A percentile compares a stretch with the other conserved stretches of the same genome.
These are phyloP conservation scores for Sebastolobus altivelis DNA, from an alignment of 2,797 vertebrate genomes.

Conservation along the genomic window DNA sequence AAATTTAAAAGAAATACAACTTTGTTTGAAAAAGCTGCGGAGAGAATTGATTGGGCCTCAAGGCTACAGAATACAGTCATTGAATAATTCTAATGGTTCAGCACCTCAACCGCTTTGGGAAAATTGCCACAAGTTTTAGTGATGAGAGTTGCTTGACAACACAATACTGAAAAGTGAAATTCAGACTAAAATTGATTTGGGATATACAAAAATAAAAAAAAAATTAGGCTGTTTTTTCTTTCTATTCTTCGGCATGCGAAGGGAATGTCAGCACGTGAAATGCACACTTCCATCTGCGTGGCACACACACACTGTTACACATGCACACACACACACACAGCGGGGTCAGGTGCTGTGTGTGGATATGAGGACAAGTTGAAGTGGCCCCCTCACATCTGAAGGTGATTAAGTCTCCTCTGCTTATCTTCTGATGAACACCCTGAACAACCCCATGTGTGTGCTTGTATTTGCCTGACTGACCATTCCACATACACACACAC, in stretches of 20 bases:
- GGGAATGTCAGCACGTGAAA: slow-evolving; percentile 36
- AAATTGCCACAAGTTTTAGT: slow-evolving; percentile 51
- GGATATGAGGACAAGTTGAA: slow-evolving; percentile 79
- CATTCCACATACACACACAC: slow-evolving; percentile 44
- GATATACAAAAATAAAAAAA: background rate
- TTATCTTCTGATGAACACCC: slow-evolving; percentile 86
- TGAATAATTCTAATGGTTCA: slow-evolving; percentile 52
- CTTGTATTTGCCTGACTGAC: slow-evolving; percentile 55
- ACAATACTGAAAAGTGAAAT: slow-evolving; percentile 13
- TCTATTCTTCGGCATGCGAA: slow-evolving; percentile 13
- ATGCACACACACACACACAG: slow-evolving; percentile 33
- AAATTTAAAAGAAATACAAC: slow-evolving; percentile 44
- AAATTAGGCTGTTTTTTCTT: slow-evolving; percentile 1
- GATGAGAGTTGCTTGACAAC: slow-evolving; percentile 32
- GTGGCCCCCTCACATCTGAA: slow-evolving; percentile 82
- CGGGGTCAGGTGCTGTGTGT: slow-evolving; percentile 72
- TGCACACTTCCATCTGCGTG: slow-evolving; percentile 42
- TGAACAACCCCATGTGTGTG: slow-evolving; percentile 54
- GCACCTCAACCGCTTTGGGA: slow-evolving; percentile 23
- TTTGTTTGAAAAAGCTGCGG: slow-evolving; percentile 34
- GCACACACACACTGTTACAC: slow-evolving; percentile 18
- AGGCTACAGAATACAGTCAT: slow-evolving; percentile 42
- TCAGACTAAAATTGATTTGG: slow-evolving; percentile 13
- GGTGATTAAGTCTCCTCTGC: slow-evolving; percentile 82
- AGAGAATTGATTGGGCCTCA: slow-evolving; percentile 42